A percentile compares a stretch with the other conserved stretches of the same genome.
Evolutionary conservation across 1,140 invertebrate genomes (phyloP).

Genomic region (Penaeus vannamei): DNA sequence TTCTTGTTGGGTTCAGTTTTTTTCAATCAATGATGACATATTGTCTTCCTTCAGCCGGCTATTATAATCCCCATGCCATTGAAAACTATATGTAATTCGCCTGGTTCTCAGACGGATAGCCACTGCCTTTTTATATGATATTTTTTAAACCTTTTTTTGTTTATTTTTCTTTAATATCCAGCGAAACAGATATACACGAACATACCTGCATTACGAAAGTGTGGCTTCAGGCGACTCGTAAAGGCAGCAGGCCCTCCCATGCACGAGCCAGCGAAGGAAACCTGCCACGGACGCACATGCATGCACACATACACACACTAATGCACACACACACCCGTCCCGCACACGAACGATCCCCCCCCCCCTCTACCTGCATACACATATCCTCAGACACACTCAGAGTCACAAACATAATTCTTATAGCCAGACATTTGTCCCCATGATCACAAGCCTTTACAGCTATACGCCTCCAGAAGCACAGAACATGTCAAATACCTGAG

Average conservation of each 20-base stretch:
- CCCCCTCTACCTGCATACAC: background rate
- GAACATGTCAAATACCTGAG: background rate
- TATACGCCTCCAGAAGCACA: background rate
- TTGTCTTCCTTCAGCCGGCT: too few relatives aligned
- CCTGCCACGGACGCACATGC: background rate
- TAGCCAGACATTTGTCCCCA: too few relatives aligned
- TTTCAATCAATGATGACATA: too few relatives aligned
- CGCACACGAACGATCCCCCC: background rate
- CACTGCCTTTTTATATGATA: background rate
- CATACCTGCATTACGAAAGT: background rate
- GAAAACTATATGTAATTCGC: background rate
- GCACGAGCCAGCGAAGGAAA: slow-evolving; percentile 3
- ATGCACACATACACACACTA: background rate
- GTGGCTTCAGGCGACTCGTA: background rate
- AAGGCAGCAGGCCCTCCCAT: background rate
- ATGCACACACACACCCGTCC: too few relatives aligned
- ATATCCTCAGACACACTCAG: slow-evolving; percentile 4
- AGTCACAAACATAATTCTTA: slow-evolving; percentile 4
- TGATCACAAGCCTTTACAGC: too few relatives aligned
- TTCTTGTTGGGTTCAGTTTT: too few relatives aligned
- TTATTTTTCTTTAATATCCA: slow-evolving; percentile 11
- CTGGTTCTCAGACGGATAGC: background rate
- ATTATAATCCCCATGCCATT: background rate
- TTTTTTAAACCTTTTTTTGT: background rate
- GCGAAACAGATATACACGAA: background rate